Evolutionary conservation across 1,140 invertebrate genomes (phyloP), one percentile per base, ranked within the genome.

Genomic region (Leptopilina boulardi): DNA sequence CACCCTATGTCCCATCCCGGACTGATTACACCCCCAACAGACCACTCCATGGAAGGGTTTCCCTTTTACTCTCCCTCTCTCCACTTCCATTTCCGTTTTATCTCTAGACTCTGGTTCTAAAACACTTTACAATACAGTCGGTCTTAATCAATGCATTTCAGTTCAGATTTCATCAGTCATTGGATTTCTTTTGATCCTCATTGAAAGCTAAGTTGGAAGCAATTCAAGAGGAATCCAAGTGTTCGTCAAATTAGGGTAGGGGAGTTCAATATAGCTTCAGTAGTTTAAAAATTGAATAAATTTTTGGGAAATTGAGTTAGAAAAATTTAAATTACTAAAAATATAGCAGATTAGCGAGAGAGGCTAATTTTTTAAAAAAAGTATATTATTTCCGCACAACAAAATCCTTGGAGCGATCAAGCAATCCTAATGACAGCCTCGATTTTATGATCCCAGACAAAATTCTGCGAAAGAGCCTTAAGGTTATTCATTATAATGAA

Each of bases 1-100:
- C 86, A 88, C 83, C 77, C 82, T 71, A 82, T 73, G 80, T 83
- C 26, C 80, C 77, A 77, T 83, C 26, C 80, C 76, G 76, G 80
- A 83, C 82, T 84, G 78, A 84, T 86, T 84, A 85, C 78, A 78
- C 77, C 72, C 71, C 80, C 26, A 13, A 66, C 59, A 66, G 21
- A n/a, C 21, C 59, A 66, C 59, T 23, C 26, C 21, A 23, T 66
- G 59, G 6, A 66, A 66, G 23, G 11, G 59, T 18, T 70, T 26
- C 76, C 73, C 56, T 71, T 71, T 66, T 51, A 47, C 11, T 23
- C 26, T n/a, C 44, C 19, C 73, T 56, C 44, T 77, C 74, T 59
- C 13, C 66, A 18, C 59, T 8, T 66, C 19, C 34, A 23, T 66
- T 75, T 70, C 19, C 74, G 42, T 66, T 66, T 44, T 21, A 56